Evolutionary conservation across 2,113 vertebrate species (phyloP), one percentile per base, ranked within the genome.

Genomic region (Myiozetetes cayanensis): DNA sequence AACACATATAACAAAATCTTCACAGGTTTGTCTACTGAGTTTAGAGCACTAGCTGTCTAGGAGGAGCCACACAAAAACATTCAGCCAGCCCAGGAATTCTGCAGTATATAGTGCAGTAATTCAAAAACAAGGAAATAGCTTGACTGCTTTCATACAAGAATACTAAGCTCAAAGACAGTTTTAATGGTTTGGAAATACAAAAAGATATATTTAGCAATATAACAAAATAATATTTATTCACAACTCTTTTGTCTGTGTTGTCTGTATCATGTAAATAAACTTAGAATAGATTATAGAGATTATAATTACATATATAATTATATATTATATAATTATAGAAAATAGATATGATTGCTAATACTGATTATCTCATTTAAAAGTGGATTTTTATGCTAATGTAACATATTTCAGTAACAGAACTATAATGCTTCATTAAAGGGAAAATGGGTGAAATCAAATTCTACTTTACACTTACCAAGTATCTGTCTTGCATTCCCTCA

Each of bases 391-490:
- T 94, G 83, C 23, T 82, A 84, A 89, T 81, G n/a, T 65, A 87
- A 82, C 87, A n/a, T 49, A 76, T 85, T 87, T 93, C 53, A 70
- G n/a, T 66, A 85, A 63, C n/a, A 79, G 21, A 89, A 80, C 58
- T 65, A 66, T 62, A 89, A 93, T 33, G 49, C 44, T 90, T 94
- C 49, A 61, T 72, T 92, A 77, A 90, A 87, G 62, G 10, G 71
- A 87, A 90, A 96, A 90, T 70, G 11, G 71, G 50, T 85, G 53
- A 95, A 96, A 90, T 77, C 85, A 93, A 89, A 72, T 81, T 94
- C 93, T 94, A 43, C 80, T 94, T 93, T 35, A 27, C 11, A 43
- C 10, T 85, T 91, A 59, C 5, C 10, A 86, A 74, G 85, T 90
- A 88, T 19, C 37, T 87, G 24, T 46, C 27, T 85, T 94, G 70